Base-by-base conservation (phyloP, 2,888 invertebrate species). In the Erebia ligea region DNA sequence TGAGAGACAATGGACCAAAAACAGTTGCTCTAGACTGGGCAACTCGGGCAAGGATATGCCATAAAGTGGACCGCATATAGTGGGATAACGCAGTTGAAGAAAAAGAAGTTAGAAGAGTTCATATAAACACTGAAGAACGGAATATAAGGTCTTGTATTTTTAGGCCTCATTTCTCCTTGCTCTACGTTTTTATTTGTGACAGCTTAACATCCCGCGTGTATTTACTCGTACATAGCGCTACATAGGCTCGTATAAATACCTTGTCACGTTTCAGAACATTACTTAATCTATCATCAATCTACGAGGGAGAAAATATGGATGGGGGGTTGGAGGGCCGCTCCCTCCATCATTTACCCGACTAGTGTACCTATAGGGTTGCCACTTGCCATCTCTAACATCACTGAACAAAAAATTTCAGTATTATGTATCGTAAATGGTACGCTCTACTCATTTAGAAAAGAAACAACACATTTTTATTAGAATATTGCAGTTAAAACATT, bases 251-350 rank as follows among this genome's bases (percentile, higher is more conserved):
- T 34, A 65, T 57, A 66, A 15, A 21, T 66, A 66, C 54, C 42
- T 66, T 66, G 56, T 66, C 66, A 66, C 66, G 66, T 66, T 56
- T 75, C 74, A 72, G 74, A 77, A 80, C 78, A 77, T 80, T 78
- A 77, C 75, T 80, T 81, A 81, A 83, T 85, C 81, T 83, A 83
- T 83, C 82, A 81, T 82, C 79, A 76, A 82, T 79, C 77, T 78
- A 70, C 69, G 76, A 78, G 81, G 81, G 82, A 77, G 84, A 75
- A 77, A n/a, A n/a, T n/a, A 67, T 71, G 70, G 67, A 34, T 71
- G 72, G 69, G 74, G 74, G 75, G 71, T 50, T 62, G 72, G 76
- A 76, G 76, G 75, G 73, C 64, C 74, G 73, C 77, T 72, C 79
- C 79, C 80, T 77, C 75, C 75, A 77, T 75, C 74, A 74, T 72